These are phyloP conservation scores for Digitonthophagus gazella DNA, from an alignment of 2,888 invertebrate species.

Conservation along the genomic window DNA sequence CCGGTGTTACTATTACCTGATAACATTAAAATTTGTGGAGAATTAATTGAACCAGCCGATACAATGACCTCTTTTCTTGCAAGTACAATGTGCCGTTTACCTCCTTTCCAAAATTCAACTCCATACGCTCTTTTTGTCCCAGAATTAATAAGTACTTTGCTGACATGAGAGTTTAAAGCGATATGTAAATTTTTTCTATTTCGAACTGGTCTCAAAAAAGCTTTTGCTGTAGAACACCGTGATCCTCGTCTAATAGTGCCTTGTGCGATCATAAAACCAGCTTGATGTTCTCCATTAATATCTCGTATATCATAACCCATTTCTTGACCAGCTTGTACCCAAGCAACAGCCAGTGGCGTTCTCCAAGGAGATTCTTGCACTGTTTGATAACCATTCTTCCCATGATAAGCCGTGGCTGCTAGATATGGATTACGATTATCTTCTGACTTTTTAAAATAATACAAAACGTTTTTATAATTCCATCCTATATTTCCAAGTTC, in stretches of 20 bases:
- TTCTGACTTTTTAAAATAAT: constrained; percentile 88
- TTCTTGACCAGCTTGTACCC: constrained; percentile 78
- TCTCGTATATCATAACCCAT: constrained; percentile 82
- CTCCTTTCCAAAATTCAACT: constrained; percentile 76
- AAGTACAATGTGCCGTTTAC: constrained; percentile 64
- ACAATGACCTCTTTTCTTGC: constrained; percentile 83
- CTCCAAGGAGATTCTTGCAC: constrained; percentile 83
- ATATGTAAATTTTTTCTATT: constrained; percentile 76
- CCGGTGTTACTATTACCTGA: constrained; percentile 54
- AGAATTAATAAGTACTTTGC: constrained; percentile 72
- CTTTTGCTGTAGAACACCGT: constrained; percentile 84
- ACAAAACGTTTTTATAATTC: constrained; percentile 79
- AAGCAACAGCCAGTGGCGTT: constrained; percentile 77
- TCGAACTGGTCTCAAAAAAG: constrained; percentile 77
- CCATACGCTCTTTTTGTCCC: constrained; percentile 72
- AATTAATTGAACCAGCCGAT: constrained; percentile 88
- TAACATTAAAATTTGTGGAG: constrained; percentile 87
- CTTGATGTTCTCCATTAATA: constrained; percentile 76
- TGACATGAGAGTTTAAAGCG: constrained; percentile 77
- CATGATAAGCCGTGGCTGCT: constrained; percentile 66
- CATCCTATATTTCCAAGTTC: constrained; percentile 79
- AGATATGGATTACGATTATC: constrained; percentile 86
- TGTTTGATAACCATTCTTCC: constrained; percentile 71
- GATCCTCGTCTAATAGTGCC: constrained; percentile 80
- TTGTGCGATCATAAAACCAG: constrained; percentile 85